Evolutionary conservation across 2,797 vertebrate species (phyloP), one percentile per base, ranked within the genome.

Genomic region (Ciconia nigra): DNA sequence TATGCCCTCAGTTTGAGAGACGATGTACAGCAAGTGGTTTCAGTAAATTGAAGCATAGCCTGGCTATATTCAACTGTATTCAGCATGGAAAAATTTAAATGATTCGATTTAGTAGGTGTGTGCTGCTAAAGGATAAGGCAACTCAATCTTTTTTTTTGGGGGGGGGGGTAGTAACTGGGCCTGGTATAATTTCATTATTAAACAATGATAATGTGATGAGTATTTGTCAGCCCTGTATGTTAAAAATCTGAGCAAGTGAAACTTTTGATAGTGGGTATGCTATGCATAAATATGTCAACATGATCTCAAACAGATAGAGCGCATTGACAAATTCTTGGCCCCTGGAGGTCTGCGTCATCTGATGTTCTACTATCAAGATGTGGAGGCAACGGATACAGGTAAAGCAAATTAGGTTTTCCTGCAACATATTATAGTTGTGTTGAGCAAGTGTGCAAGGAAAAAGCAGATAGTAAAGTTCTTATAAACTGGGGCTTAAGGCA

Each of bases 281-380:
- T 55, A 20, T 49, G 5, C 13, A 7, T 77, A 47, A 54, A 55
- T 8, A 66, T 21, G 10, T 78, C 25, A 65, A 69, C 9, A 5
- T 81, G 19, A 20, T 76, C 80, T 94, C 67, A 47, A 87, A 78
- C 96, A 99, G 99, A 98, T 99, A 97, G 99, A 99, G 25, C 98
- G 98, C 35, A 99, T 99, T 58, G 98, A 99, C 97, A 98, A 98
- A 69, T 99, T 99, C 96, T 99, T 99, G 97, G 96, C 95, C 26
- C 91, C 87, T 35, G 98, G 98, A 25, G 99, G 99, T 66, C 98
- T 98, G 73, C 97, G 96, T 67, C 99, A 99, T 83, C 97, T 99
- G 77, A 99, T 99, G 96, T 99, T 99, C 98, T 99, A 98, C 94
- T 99, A 98, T 97, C 99, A 99, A 98, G 98, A 99, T 2, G 91